Percentiles rank a stretch among this genome's conserved stretches.
Evolutionary conservation across 2,113 vertebrate genomes (phyloP).

Genomic region (Xiphophorus maculatus): DNA sequence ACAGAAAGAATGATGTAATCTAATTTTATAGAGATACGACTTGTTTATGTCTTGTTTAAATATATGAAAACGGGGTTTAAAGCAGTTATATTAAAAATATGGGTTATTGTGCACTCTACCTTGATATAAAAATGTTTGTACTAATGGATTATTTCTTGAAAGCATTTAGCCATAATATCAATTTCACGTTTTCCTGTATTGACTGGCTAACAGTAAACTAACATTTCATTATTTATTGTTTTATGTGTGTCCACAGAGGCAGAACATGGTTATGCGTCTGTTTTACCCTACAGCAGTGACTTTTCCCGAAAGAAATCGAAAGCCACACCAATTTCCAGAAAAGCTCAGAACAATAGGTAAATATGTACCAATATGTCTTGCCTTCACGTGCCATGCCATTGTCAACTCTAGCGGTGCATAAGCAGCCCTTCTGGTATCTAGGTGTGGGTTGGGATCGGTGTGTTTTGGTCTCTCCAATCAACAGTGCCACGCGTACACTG

Average conservation of each 20-base stretch:
- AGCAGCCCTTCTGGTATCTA: constrained; percentile 64
- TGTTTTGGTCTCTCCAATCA: constrained; percentile 87
- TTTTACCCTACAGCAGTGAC: constrained; percentile 94
- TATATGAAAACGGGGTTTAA: constrained; percentile 39
- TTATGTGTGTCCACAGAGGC: constrained; percentile 88
- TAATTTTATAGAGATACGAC: background rate
- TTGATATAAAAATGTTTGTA: too few relatives aligned
- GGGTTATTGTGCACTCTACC: background rate
- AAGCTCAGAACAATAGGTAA: constrained; percentile 95
- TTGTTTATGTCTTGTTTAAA: background rate
- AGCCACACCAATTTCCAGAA: constrained; percentile 89
- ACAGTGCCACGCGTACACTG: constrained; percentile 96
- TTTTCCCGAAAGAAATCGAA: constrained; percentile 96
- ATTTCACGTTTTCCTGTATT: background rate
- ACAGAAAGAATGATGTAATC: background rate
- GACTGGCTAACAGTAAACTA: constrained; percentile 15
- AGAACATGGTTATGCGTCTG: constrained; percentile 98
- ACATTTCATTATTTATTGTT: constrained; percentile 33
- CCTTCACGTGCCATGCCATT: background rate
- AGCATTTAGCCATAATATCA: background rate
- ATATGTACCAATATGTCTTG: constrained; percentile 39
- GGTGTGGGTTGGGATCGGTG: constrained; percentile 69
- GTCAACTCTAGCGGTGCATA: background rate
- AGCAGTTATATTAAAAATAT: constrained; percentile 53
- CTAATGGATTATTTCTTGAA: background rate